Base-by-base conservation (phyloP, 2,888 invertebrate species). In the Chironomus riparius region DNA sequence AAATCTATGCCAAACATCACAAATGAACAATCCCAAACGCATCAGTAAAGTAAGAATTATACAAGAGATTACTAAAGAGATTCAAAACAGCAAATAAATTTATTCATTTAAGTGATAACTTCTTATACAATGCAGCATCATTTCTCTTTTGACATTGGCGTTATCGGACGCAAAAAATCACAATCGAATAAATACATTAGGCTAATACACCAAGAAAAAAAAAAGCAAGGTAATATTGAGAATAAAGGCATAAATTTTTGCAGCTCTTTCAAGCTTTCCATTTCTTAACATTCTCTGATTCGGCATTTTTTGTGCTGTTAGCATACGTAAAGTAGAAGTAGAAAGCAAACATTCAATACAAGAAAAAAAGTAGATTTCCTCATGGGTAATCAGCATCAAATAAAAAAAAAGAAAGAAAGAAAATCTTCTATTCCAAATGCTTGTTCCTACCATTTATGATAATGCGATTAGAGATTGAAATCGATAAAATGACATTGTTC, bases 391-490 rank as follows among this genome's bases (percentile, higher is more conserved):
- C 70, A 70, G 50, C 50, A 50, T 18, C 70, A 47, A 70, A 47
- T 10, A 50, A n/a, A 48, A 70, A 48, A 70, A 28, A 28, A n/a
- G n/a, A n/a, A 38, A 15, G 47, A 69, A 28, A 15, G 47, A 47
- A 24, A 70, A n/a, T 48, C 15, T 70, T 70, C 22, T 24, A 56
- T n/a, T 56, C 15, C 15, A 56, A 18, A 56, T 15, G 69, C 38
- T 15, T 50, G 21, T 24, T 70, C 28, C 22, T 22, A 70, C 28
- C 70, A 48, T 70, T 70, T 50, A 70, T 22, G 22, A 22, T 70
- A 70, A 70, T 70, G 50, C 70, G 70, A 70, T 70, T 70, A 70
- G 70, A 70, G 70, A 70, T 70, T 48, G 56, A 70, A 70, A 70
- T 70, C 70, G 70, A 70, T 70, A 70, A 70, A 70, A 50, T 70